Conservation (phyloP, 1,140 invertebrate species). For the Drusus annulatus region DNA sequence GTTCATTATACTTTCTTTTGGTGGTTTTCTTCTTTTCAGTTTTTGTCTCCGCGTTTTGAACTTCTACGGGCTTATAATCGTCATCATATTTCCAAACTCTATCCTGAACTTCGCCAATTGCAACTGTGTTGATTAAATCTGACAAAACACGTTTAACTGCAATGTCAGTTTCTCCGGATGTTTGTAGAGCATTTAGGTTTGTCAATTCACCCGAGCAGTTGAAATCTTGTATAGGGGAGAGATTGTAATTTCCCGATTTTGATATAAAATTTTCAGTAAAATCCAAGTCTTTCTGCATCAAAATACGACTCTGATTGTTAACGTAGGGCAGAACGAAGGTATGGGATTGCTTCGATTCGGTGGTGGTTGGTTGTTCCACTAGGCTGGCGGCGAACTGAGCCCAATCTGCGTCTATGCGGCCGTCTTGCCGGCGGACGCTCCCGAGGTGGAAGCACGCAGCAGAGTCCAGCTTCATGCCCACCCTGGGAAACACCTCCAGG, state of each 20-base stretch:
- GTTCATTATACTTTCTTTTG: slow-evolving; percentile 61
- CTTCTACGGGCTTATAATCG: slow-evolving; percentile 43
- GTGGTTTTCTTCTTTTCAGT: slow-evolving; percentile 45
- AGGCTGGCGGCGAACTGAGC: slow-evolving; percentile 64
- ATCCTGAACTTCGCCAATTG: slow-evolving; percentile 62
- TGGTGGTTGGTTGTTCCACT: slow-evolving; percentile 49
- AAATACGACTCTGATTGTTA: slow-evolving; percentile 62
- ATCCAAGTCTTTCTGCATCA: slow-evolving; percentile 59
- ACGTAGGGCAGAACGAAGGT: slow-evolving; percentile 62
- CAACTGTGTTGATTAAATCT: slow-evolving; percentile 62
- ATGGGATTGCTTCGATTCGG: slow-evolving; percentile 49
- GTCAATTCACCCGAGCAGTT: slow-evolving; percentile 15
- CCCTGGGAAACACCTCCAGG: slow-evolving; percentile 62
- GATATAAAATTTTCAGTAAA: slow-evolving; percentile 28
- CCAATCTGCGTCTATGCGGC: slow-evolving; percentile 60
- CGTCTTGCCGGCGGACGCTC: slow-evolving; percentile 50
- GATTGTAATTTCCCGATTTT: neutral
- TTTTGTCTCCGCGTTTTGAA: slow-evolving; percentile 52
- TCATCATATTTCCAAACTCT: slow-evolving; percentile 52
- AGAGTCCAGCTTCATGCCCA: slow-evolving; percentile 61
- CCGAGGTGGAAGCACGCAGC: slow-evolving; percentile 56
- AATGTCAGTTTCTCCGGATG: slow-evolving; percentile 39
- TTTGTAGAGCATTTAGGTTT: slow-evolving; percentile 43
- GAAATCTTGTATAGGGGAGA: slow-evolving; percentile 25
- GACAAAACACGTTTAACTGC: slow-evolving; percentile 60